These are phyloP conservation scores for Lota lota DNA, from an alignment of 2,113 vertebrate species.

Conservation along the genomic window DNA sequence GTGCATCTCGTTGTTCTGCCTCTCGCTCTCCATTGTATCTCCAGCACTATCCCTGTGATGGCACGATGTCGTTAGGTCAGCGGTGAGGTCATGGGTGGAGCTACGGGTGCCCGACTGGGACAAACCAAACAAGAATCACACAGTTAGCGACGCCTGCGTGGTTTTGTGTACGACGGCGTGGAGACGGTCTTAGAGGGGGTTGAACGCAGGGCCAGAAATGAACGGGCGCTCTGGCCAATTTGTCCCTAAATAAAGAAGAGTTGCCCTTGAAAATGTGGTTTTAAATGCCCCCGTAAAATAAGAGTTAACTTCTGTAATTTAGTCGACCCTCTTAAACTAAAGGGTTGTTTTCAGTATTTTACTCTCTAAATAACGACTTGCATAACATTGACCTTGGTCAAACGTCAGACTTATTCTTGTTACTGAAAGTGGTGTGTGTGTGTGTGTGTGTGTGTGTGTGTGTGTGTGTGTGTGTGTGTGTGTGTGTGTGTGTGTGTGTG, in stretches of 20 bases:
- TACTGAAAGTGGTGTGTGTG: background rate
- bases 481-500: background rate
- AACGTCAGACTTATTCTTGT: no score
- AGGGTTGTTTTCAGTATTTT: no score
- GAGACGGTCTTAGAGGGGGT: background rate
- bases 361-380: no score
- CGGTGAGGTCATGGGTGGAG: slow-evolving; percentile 5
- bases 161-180: background rate
- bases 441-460: background rate
- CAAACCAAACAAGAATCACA: background rate
- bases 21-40: background rate
- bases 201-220: no score
- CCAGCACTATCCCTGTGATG: background rate
- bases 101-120: background rate
- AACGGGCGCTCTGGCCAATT: no score
- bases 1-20: no score
- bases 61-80: slow-evolving; percentile 2
- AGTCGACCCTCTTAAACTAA: no score
- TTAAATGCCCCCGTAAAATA: no score
- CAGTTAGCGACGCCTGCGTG: background rate
- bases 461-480: slow-evolving; percentile 14
- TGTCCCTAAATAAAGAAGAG: no score
- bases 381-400: no score
- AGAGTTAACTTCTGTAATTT: no score
- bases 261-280: no score